phyloP scores from a whole-genome alignment of 2,888 invertebrate species.

The Lamproptera curius region DNA sequence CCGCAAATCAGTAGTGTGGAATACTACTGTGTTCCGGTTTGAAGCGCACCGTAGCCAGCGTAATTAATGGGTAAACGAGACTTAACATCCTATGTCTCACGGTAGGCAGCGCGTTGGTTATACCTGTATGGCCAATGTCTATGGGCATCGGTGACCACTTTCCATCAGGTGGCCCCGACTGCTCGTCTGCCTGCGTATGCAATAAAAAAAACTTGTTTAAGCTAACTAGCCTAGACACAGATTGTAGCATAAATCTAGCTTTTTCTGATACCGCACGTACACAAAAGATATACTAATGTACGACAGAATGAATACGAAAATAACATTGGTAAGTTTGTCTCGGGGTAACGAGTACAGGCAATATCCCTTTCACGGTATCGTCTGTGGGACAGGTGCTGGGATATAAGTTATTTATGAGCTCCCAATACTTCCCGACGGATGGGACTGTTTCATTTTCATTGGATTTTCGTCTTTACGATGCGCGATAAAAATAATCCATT shows the following conservation, averaged over 20 bases:
- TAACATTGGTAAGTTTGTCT: conserved; percentile 16
- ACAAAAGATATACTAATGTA: conserved; percentile 1
- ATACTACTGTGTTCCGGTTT: no score
- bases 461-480: conserved; percentile 35
- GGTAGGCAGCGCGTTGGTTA: no score
- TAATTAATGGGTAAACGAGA: no score
- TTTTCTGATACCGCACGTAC: conserved; percentile 13
- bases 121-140: no score
- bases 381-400: conserved; percentile 51
- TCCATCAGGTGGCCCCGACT: no score
- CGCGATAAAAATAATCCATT: conserved; percentile 19
- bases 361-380: conserved; percentile 36
- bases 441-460: conserved; percentile 45
- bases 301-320: conserved; percentile 15
- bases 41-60: no score
- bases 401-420: conserved; percentile 51
- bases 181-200: no score
- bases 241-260: conserved; percentile 6
- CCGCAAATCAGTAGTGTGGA: no score
- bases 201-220: no score
- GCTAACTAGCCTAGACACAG: no score
- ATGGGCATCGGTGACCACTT: no score
- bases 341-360: conserved; percentile 33
- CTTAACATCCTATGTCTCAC: no score
- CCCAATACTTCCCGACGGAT: conserved; percentile 38